These are phyloP conservation scores for Struthio camelus DNA, from an alignment of 2,113 vertebrate genomes.

Conservation along the genomic window DNA sequence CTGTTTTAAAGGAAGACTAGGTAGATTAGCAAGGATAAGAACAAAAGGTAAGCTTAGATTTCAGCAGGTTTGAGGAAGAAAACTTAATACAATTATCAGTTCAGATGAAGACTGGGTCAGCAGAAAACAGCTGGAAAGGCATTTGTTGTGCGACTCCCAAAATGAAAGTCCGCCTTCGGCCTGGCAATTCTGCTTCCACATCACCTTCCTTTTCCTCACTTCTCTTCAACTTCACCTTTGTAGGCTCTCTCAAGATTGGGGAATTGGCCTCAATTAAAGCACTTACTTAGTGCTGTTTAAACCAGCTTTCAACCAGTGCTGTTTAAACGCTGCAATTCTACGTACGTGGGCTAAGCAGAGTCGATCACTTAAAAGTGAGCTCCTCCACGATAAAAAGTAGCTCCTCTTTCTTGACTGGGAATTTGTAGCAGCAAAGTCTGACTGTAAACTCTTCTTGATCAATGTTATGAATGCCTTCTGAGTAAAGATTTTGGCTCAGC, in stretches of 20 bases:
- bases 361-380: not conserved
- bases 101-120: not conserved
- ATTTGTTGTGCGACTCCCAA: not conserved
- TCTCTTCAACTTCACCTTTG: not conserved
- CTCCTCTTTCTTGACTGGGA: not conserved
- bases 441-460: not conserved
- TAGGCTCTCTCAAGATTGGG: not conserved
- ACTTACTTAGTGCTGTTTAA: not conserved
- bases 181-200: not conserved
- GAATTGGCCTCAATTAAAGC: not conserved
- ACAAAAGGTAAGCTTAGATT: not conserved
- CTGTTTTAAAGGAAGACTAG: not conserved
- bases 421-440: not conserved
- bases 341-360: not conserved
- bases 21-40: not conserved
- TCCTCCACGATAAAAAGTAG: not conserved
- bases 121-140: not conserved
- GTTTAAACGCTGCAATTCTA: not conserved
- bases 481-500: not conserved
- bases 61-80: not conserved
- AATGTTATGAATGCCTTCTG: not conserved
- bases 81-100: not conserved
- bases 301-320: not conserved
- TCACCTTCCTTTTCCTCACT: not conserved
- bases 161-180: not conserved